Evolutionary conservation across 2,797 vertebrate genomes (phyloP).

Genomic region (Periophthalmus magnuspinnatus): DNA sequence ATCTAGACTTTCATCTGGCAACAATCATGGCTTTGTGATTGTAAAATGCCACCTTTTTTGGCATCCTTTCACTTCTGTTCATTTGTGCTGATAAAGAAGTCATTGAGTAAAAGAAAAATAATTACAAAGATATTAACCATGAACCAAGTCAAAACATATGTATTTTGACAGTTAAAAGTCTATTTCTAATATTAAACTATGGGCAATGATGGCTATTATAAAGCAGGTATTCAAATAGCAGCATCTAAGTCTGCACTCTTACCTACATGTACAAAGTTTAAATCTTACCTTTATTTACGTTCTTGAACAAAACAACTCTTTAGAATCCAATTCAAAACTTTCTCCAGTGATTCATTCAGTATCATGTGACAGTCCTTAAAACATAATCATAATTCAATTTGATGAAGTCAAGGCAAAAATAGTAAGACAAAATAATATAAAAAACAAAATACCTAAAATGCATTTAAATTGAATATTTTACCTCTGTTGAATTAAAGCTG

Average conservation of each 20-base stretch:
- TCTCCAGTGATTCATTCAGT: slow-evolving; percentile 45
- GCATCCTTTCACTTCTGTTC: background rate
- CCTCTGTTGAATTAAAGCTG: background rate
- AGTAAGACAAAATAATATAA: background rate
- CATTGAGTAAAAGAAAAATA: background rate
- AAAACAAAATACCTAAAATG: background rate
- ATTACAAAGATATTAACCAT: background rate
- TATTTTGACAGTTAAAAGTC: too few relatives aligned
- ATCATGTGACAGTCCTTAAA: slow-evolving; percentile 2
- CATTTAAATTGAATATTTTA: background rate
- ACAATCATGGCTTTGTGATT: background rate
- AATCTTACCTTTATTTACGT: background rate
- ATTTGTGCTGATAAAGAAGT: too few relatives aligned
- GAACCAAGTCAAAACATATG: too few relatives aligned
- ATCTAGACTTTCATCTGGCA: background rate
- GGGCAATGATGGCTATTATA: background rate
- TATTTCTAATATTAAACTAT: too few relatives aligned
- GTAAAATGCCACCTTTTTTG: background rate
- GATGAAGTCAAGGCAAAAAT: background rate
- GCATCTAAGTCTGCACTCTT: background rate
- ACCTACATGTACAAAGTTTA: background rate
- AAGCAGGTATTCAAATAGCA: background rate
- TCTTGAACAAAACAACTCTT: slow-evolving; percentile 16
- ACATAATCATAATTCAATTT: background rate
- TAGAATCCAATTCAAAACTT: slow-evolving; percentile 31